Evolutionary conservation across 1,140 invertebrate species (phyloP).

Genomic region (Drosophila equinoxialis): DNA sequence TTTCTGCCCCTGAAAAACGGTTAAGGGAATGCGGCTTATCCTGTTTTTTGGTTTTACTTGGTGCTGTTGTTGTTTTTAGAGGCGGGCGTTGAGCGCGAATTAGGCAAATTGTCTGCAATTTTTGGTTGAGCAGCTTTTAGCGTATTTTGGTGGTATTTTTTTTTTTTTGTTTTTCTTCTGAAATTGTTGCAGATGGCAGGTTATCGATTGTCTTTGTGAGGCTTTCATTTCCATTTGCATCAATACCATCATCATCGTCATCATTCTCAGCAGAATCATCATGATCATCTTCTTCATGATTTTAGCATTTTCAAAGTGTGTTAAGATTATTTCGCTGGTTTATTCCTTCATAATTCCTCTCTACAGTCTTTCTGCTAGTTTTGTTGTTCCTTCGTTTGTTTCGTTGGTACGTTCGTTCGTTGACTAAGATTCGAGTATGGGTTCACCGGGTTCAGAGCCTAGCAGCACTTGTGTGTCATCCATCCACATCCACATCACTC

Average conservation of each 20-base stretch:
- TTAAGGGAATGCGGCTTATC: constrained; percentile 66
- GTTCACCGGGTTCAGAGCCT: constrained; percentile 73
- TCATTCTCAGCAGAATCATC: too few species aligned
- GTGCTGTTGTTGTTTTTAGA: background rate
- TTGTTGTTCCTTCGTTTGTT: constrained; percentile 19
- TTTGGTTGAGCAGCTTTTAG: constrained; percentile 34
- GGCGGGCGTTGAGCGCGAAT: constrained; percentile 50
- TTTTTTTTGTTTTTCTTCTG: background rate
- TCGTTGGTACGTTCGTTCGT: constrained; percentile 16
- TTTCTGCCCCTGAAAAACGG: constrained; percentile 59
- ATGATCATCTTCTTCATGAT: background rate
- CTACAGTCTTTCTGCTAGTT: background rate
- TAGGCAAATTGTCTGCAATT: constrained; percentile 80
- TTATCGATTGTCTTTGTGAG: constrained; percentile 68
- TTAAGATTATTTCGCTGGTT: constrained; percentile 56
- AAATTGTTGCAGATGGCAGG: constrained; percentile 25
- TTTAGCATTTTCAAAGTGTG: constrained; percentile 54
- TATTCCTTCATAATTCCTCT: constrained; percentile 51
- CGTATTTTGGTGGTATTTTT: constrained; percentile 21
- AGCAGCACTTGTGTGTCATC: constrained; percentile 78
- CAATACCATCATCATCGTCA: too few species aligned
- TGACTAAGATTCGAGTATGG: constrained; percentile 40
- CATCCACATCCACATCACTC: constrained; percentile 25
- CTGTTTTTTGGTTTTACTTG: constrained; percentile 37
- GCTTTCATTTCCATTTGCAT: background rate